Percentiles rank a stretch among this genome's conserved stretches.
Conservation (phyloP, 2,888 invertebrate species). For the Leucania comma region DNA sequence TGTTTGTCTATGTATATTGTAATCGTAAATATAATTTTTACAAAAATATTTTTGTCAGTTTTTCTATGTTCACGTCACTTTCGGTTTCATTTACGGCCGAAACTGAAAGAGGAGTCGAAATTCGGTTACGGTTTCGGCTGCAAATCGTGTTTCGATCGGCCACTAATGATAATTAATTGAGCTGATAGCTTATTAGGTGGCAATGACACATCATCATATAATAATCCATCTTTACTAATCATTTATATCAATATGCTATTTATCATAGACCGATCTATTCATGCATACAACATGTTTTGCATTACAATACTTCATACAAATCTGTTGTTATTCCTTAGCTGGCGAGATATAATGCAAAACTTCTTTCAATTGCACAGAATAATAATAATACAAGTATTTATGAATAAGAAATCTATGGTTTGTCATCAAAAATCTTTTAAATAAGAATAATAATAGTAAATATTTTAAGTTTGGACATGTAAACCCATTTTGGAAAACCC, state of each 20-base stretch:
- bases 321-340: conserved; percentile 4
- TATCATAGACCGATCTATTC: background rate
- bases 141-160: background rate
- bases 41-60: no score
- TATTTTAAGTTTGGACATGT: background rate
- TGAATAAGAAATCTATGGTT: background rate
- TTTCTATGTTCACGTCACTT: no score
- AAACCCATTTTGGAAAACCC: background rate
- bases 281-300: conserved; percentile 8
- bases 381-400: conserved; percentile 1
- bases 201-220: conserved; percentile 1
- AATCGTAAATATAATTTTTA: no score
- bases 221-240: conserved; percentile 4
- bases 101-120: no score
- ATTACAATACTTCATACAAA: conserved; percentile 1
- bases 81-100: no score
- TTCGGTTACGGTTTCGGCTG: no score
- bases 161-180: background rate
- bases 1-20: no score
- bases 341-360: conserved; percentile 3
- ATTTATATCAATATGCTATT: conserved; percentile 9
- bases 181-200: background rate
- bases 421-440: background rate
- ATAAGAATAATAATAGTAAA: background rate
- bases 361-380: conserved; percentile 6